These are phyloP conservation scores for honey bee (Apis mellifera) DNA, from an alignment of 1,140 invertebrate genomes.

Conservation along the genomic window DNA sequence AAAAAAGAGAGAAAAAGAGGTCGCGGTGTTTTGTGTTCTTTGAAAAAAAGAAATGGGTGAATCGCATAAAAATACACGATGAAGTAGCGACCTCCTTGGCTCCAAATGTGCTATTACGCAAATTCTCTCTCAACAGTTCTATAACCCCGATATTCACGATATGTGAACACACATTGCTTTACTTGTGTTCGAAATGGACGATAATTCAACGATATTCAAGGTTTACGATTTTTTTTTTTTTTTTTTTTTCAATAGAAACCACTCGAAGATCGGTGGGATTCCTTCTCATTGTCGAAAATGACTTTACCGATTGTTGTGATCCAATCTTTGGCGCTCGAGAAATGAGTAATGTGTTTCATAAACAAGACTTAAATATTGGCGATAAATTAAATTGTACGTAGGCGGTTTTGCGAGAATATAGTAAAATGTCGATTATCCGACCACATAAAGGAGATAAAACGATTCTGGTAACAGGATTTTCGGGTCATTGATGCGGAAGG, in stretches of 20 bases:
- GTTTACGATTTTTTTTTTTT: neutral
- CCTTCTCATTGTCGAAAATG: too few species aligned
- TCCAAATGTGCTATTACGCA: conserved; percentile 45
- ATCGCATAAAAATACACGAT: conserved; percentile 35
- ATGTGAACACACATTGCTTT: neutral
- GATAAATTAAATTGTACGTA: neutral
- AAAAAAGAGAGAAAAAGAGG: neutral
- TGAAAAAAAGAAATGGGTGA: conserved; percentile 10
- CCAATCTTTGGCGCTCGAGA: too few species aligned
- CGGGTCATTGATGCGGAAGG: neutral
- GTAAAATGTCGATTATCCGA: neutral
- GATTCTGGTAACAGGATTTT: conserved; percentile 6
- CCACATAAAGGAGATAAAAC: neutral
- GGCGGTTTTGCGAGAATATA: neutral
- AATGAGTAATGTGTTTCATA: neutral
- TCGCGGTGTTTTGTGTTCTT: conserved; percentile 11
- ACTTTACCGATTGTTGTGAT: too few species aligned
- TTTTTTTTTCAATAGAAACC: too few species aligned
- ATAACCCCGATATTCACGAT: conserved; percentile 1
- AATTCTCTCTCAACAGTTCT: conserved; percentile 29
- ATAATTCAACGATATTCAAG: neutral
- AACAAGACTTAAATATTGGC: neutral
- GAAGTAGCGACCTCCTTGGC: conserved; percentile 60
- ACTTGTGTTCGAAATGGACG: neutral
- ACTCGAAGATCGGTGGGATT: too few species aligned